phyloP scores from a whole-genome alignment of 2,888 invertebrate species.

The Ramazzottius varieornatus region DNA sequence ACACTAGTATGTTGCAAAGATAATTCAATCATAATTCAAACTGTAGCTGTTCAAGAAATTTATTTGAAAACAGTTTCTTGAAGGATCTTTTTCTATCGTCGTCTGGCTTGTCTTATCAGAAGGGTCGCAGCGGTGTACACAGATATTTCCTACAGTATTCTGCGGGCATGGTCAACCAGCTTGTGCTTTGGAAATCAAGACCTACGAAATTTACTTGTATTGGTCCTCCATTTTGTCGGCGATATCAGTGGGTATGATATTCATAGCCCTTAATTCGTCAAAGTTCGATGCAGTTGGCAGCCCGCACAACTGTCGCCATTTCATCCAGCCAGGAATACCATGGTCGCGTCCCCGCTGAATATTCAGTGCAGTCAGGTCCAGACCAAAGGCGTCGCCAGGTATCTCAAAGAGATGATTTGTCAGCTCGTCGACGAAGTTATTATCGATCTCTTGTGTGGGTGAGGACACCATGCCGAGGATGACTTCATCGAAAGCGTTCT shows the following conservation, averaged over 20 bases:
- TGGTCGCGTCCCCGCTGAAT: constrained; percentile 19
- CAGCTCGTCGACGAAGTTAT: neutral
- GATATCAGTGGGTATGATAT: constrained; percentile 14
- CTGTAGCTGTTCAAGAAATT: neutral
- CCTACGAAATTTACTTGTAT: neutral
- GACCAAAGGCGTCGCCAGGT: constrained; percentile 11
- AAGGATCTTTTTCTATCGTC: neutral
- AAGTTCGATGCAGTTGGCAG: constrained; percentile 14
- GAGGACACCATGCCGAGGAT: constrained; percentile 1
- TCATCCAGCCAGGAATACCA: constrained; percentile 17
- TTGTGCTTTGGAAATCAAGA: too few species aligned
- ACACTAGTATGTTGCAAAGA: too few species aligned
- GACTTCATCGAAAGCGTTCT: constrained; percentile 4
- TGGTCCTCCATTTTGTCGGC: neutral
- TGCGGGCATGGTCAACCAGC: too few species aligned
- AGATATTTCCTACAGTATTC: too few species aligned
- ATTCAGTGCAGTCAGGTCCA: constrained; percentile 19
- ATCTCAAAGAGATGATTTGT: neutral
- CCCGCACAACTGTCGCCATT: constrained; percentile 15
- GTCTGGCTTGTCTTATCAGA: too few species aligned
- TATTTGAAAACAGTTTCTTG: neutral
- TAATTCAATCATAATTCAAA: too few species aligned
- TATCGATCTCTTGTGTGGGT: neutral
- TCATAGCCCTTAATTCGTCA: constrained; percentile 13
- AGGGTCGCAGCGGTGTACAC: too few species aligned